Conservation (phyloP, 2,888 invertebrate genomes). For the Phyllotreta striolata region DNA sequence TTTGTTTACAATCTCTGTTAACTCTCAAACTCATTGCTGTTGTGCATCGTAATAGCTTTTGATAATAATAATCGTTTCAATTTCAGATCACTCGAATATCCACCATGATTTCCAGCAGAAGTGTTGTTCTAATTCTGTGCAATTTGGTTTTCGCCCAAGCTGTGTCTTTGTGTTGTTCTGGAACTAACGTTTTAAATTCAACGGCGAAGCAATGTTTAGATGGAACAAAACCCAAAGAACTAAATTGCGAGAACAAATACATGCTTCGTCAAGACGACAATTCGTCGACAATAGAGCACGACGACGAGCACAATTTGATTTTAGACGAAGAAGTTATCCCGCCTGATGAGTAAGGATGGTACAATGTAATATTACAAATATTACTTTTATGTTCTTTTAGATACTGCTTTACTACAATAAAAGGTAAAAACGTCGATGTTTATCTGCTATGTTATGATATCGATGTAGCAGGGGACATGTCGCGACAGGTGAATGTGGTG, state of each 20-base stretch:
- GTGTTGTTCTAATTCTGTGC: constrained; percentile 3
- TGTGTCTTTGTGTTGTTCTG: constrained; percentile 18
- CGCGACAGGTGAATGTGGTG: constrained; percentile 28
- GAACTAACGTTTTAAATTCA: neutral
- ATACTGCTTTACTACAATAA: constrained; percentile 17
- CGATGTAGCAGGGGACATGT: neutral
- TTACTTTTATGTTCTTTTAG: constrained; percentile 19
- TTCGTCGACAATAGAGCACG: neutral
- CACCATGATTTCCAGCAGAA: constrained; percentile 10
- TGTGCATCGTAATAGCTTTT: too few species aligned
- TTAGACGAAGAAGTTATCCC: constrained; percentile 7
- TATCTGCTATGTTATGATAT: constrained; percentile 34
- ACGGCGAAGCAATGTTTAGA: neutral
- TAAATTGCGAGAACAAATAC: constrained; percentile 8
- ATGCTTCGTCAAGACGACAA: constrained; percentile 2
- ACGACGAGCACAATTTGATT: constrained; percentile 5
- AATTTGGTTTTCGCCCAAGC: constrained; percentile 3
- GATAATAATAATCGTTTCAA: neutral
- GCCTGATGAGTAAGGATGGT: constrained; percentile 12
- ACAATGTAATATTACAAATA: too few species aligned
- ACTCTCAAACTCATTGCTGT: too few species aligned
- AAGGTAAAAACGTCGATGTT: constrained; percentile 32
- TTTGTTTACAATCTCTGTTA: too few species aligned
- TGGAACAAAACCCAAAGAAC: neutral
- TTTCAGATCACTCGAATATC: constrained; percentile 11